Conservation (phyloP, 35 echinoderm and acorn worm genomes). For the Apostichopus parvimensis region DNA sequence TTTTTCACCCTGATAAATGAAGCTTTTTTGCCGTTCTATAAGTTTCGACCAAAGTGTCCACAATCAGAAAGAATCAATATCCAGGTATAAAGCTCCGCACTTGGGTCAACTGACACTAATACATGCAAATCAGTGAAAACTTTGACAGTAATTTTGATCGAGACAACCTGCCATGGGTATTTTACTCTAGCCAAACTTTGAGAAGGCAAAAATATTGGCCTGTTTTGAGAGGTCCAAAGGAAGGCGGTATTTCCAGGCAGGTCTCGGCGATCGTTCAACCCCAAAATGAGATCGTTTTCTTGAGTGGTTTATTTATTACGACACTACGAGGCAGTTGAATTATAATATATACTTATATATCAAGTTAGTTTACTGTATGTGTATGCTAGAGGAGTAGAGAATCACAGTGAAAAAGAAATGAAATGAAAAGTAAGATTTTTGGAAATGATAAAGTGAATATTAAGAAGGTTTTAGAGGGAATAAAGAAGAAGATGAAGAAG, state of each 20-base stretch:
- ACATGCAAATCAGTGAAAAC: not conserved
- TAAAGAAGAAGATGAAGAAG: too few species aligned
- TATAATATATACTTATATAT: too few species aligned
- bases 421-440: too few species aligned
- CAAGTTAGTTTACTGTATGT: too few species aligned
- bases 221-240: not conserved
- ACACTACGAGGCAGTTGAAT: not conserved
- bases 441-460: too few species aligned
- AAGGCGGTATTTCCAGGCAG: not conserved
- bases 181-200: not conserved
- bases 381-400: too few species aligned
- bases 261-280: not conserved
- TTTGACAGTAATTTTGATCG: slow-evolving; percentile 33
- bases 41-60: not conserved
- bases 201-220: not conserved
- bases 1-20: not conserved
- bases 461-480: too few species aligned
- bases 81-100: not conserved
- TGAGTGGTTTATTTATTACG: too few species aligned
- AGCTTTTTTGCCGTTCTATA: not conserved
- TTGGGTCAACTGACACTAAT: slow-evolving; percentile 32
- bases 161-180: not conserved
- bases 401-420: too few species aligned
- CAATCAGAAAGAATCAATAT: not conserved
- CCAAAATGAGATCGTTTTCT: not conserved